Base-by-base conservation (phyloP, 2,113 vertebrate genomes). In the Pelecanoides urinatrix region DNA sequence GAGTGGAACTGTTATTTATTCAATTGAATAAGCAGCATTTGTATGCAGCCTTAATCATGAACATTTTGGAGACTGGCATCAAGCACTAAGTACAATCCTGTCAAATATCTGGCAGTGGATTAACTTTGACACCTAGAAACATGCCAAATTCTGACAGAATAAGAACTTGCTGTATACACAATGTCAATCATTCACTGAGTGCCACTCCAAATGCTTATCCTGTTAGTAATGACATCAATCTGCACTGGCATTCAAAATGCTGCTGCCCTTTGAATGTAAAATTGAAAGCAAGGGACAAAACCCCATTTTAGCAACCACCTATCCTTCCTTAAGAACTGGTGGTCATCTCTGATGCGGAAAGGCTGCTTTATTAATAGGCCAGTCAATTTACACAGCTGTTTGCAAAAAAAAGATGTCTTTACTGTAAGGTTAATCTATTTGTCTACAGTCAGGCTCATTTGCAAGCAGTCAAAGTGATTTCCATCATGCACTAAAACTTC, bases 101-200 rank as follows among this genome's bases (percentile, higher is more conserved):
- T 97, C 97, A 97, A 94, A 97, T 95, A 96, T 73, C 92, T 96
- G 96, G 97, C 96, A 96, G 95, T 97, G 96, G 97, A 97, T 97
- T 97, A 97, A 96, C 92, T 92, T n/a, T 96, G 97, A 97, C 97
- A 97, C 74, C 90, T 93, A 97, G 89, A 96, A 96, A 97, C 97
- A 97, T 44, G 94, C 96, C 96, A 96, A 2, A 96, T 95, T 94
- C 91, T 96, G 94, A 95, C 96, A 97, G 96, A 97, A 92, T 97
- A 96, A 97, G 95, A 97, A 96, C 95, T 95, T 5, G 29, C 71
- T 96, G 92, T 96, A 92, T 95, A 95, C 90, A 71, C 77, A 91
- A 8, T 88, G 96, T 97, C 97, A 97, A 67, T 97, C 97, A 97
- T 96, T 96, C 86, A 91, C 42, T 62, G 91, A 97, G 82, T 97